Evolutionary conservation across 2,888 invertebrate species (phyloP), one percentile per base, ranked within the genome.

Genomic region (Petrolisthes cinctipes): DNA sequence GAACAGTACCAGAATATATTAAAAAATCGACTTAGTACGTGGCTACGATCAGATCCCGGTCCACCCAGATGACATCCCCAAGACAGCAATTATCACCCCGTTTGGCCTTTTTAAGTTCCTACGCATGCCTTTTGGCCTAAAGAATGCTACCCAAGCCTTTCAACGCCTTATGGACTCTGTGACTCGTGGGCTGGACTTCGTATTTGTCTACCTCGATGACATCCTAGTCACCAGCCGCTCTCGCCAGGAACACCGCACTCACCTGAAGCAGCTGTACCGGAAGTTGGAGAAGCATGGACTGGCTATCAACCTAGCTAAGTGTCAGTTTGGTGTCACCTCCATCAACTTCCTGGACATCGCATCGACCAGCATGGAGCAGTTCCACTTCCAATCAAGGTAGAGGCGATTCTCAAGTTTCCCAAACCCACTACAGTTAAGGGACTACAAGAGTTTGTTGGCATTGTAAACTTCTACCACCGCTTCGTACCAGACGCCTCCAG

Each of bases 11-110:
- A n/a, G n/a, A n/a, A n/a, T n/a, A n/a, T n/a, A n/a, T n/a, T n/a
- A n/a, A n/a, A n/a, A n/a, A n/a, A n/a, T n/a, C n/a, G n/a, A n/a
- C n/a, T n/a, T n/a, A 20, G 23, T 76, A 9, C 54, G 23, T 5
- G 84, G 68, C 11, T 84, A 84, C 9, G 76, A 75, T 23, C 75
- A 84, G 23, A 84, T 84, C n/a, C 84, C 84, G n/a, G n/a, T n/a
- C n/a, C n/a, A n/a, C n/a, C n/a, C n/a, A n/a, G n/a, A n/a, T n/a
- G n/a, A n/a, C n/a, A 61, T 61, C 61, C 61, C 79, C 4, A 84
- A 84, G 78, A 84, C 20, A 7, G 56, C 84, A 14, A 51, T 83
- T 20, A 81, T 61, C 1, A 86, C 83, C 14, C n/a, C 82, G 76
- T 5, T 86, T 83, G 51, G 82, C 57, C 14, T 66, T n/a, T 86